Conservation (phyloP, 2,888 invertebrate genomes). For the Trisateles emortualis region DNA sequence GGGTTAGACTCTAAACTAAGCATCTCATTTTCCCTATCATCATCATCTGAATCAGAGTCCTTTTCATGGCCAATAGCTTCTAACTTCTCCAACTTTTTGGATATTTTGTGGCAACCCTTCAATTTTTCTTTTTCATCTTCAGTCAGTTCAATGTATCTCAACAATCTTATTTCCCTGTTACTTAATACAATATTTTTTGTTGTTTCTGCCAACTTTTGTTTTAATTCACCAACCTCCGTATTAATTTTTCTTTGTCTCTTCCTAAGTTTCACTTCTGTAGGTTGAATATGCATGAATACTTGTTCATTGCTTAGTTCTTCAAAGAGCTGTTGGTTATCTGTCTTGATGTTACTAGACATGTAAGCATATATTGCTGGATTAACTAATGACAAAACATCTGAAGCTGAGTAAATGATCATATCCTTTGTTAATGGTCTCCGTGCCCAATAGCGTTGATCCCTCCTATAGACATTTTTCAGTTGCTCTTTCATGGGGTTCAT, state of each 20-base stretch:
- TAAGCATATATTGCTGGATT: constrained; percentile 94
- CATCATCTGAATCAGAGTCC: constrained; percentile 92
- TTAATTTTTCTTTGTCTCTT: constrained; percentile 97
- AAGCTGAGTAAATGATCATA: constrained; percentile 96
- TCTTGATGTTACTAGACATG: constrained; percentile 89
- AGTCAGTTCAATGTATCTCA: constrained; percentile 95
- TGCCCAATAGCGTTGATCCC: constrained; percentile 96
- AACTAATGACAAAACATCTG: constrained; percentile 94
- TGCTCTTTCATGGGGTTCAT: constrained; percentile 97
- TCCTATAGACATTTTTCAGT: constrained; percentile 93
- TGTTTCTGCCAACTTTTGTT: constrained; percentile 92
- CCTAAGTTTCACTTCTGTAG: constrained; percentile 94
- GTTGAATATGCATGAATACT: constrained; percentile 93
- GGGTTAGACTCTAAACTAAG: constrained; percentile 93
- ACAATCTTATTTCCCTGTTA: constrained; percentile 95
- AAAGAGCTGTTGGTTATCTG: constrained; percentile 91
- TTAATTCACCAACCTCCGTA: constrained; percentile 95
- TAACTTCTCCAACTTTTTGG: constrained; percentile 95
- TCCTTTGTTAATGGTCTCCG: constrained; percentile 95
- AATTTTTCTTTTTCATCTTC: constrained; percentile 97
- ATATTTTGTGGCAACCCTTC: constrained; percentile 96
- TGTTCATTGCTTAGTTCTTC: constrained; percentile 96
- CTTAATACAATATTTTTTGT: constrained; percentile 96
- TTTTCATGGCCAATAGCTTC: constrained; percentile 93
- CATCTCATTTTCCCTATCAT: constrained; percentile 92